Base-by-base conservation (phyloP, 2,797 vertebrate species). In the Lateolabrax maculatus region DNA sequence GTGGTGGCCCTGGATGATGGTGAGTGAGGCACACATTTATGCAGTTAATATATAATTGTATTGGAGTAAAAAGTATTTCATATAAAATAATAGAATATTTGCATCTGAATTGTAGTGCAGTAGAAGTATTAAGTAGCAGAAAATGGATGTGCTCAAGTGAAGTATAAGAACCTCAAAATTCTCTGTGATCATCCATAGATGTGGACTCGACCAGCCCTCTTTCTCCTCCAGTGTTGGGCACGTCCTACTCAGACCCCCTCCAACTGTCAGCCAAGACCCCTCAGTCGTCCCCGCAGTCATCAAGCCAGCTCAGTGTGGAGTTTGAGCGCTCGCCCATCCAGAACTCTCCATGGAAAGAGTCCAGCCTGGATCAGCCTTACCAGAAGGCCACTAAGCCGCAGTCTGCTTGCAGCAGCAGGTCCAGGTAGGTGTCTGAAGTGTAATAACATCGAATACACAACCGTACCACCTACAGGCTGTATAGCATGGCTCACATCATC, bases 301-400 rank as follows among this genome's bases (percentile, higher is more conserved):
- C 86, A 1, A 79, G 86, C 67, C 89, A 91, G 83, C 78, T 83
- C 80, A 86, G 81, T 12, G 84, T 89, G 84, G 91, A 91, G 72
- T 88, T 91, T 4, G 94, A 97, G 52, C 93, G 92, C 31, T 94
- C 96, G 5, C 97, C 97, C 6, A 95, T 98, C 81, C 96, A 97
- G 90, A 97, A 97, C 90, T 95, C 96, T 55, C 97, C 97, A 0
- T 98, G 97, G 97, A 97, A 90, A 65, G 97, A 98, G 91, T 96
- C 97, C 64, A 97, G 96, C 85, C 93, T 98, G 84, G 97, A 98
- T 85, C 95, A 96, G 79, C 97, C 97, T 18, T 97, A 97, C 23
- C 94, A 95, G 85, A 97, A 95, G 87, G 75, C 80, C 21, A 85
- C 92, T 48, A 96, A 95, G 60, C 87, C 92, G 46, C 87, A 60